phyloP scores from a whole-genome alignment of 2,888 invertebrate species.

The Thera obeliscata region DNA sequence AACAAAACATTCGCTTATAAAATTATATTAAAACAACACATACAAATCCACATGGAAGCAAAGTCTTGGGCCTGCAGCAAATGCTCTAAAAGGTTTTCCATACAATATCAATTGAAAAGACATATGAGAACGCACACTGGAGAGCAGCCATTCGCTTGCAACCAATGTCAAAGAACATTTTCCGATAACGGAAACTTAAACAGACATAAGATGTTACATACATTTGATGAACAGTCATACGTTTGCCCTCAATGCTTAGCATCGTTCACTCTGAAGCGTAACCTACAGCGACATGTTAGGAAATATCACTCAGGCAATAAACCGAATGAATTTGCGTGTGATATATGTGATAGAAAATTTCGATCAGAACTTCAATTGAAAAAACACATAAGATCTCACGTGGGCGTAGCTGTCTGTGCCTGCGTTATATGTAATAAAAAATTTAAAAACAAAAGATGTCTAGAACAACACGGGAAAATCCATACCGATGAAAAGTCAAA shows the following conservation, averaged over 20 bases:
- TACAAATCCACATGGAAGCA: neutral
- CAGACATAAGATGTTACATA: constrained; percentile 8
- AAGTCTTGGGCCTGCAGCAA: neutral
- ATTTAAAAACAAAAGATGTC: constrained; percentile 1
- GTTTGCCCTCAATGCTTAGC: neutral
- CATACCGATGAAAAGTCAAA: constrained; percentile 5
- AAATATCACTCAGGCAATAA: neutral
- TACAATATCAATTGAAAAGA: neutral
- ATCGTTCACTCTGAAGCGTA: constrained; percentile 6
- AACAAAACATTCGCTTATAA: neutral
- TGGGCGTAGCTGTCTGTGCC: neutral
- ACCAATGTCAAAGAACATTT: constrained; percentile 8
- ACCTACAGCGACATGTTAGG: constrained; percentile 1
- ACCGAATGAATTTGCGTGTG: neutral
- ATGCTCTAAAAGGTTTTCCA: constrained; percentile 3
- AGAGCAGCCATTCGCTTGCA: neutral
- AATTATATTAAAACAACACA: constrained; percentile 4
- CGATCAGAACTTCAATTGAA: neutral
- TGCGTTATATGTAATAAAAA: constrained; percentile 10
- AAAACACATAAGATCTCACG: constrained; percentile 5
- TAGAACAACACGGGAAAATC: constrained; percentile 9
- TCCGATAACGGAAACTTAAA: constrained; percentile 1
- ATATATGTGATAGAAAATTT: neutral
- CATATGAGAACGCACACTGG: constrained; percentile 6
- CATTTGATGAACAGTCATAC: constrained; percentile 1